Evolutionary conservation across 2,113 vertebrate genomes (phyloP), one percentile per base, ranked within the genome.

Genomic region (Centrocercus urophasianus): DNA sequence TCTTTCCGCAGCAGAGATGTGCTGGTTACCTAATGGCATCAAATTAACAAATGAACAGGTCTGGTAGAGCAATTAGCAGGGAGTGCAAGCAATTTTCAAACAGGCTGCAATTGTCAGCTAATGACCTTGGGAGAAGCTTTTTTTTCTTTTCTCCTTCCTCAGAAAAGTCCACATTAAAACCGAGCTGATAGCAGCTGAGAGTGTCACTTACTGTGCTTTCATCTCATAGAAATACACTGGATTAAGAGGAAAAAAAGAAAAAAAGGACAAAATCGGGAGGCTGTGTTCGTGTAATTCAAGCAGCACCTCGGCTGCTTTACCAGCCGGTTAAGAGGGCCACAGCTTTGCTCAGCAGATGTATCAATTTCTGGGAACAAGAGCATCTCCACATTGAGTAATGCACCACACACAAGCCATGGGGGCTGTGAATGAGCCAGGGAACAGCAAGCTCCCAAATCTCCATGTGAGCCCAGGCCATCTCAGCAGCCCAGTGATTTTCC

Each of bases 11-110:
- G 61, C 88, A 93, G 86, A 93, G 73, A 93, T 88, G 83, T 89
- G 81, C 85, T 63, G 66, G 79, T 77, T 88, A 95, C 91, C 95
- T 91, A 93, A 95, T 96, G 89, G 92, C 94, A 91, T 96, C 91
- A 96, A 97, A 96, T 96, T 96, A 96, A 92, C 90, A 95, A 93
- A 90, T 74, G 93, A 96, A 89, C 95, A 96, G 89, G 92, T 90
- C 92, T 92, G 86, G 50, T 85, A 92, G 83, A 83, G 79, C 90
- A 95, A 95, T 95, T 96, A 97, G 81, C 69, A 91, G 85, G 82
- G 89, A 94, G 82, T 70, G 87, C 92, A 95, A 86, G 86, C 75
- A 67, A 82, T 95, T 93, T 95, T 92, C 83, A 91, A 93, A 94
- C 43, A 85, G 87, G 64, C 74, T 93, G 64, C 86, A 93, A 67